Conservation (phyloP, 2,888 invertebrate species). For the Caenorhabditis auriculariae region DNA sequence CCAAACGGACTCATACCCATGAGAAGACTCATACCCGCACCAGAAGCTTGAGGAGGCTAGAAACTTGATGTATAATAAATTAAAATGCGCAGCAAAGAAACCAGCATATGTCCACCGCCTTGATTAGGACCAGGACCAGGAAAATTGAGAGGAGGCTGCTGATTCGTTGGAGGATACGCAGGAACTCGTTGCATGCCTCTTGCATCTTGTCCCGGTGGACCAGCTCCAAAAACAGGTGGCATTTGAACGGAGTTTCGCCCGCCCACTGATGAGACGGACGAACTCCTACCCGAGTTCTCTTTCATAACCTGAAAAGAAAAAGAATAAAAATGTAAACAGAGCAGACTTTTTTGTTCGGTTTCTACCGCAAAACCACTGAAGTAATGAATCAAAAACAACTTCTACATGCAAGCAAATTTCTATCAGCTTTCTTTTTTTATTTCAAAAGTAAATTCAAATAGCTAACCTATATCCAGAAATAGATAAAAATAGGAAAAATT, state of each 20-base stretch:
- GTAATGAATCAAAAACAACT: background rate
- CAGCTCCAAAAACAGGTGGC: constrained; percentile 4
- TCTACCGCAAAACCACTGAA: background rate
- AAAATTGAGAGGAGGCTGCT: background rate
- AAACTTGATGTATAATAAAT: no score
- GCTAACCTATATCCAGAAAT: no score
- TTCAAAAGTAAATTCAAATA: no score
- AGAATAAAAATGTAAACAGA: background rate
- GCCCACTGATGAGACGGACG: constrained; percentile 37
- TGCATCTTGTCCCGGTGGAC: no score
- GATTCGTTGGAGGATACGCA: no score
- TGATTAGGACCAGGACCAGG: constrained; percentile 16
- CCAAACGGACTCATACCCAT: constrained; percentile 18
- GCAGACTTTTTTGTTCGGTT: background rate
- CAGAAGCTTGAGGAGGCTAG: no score
- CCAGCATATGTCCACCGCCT: no score
- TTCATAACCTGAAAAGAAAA: constrained; percentile 36
- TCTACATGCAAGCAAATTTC: background rate
- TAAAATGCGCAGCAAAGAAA: no score
- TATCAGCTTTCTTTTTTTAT: no score
- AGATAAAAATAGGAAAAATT: constrained; percentile 3
- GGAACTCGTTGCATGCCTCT: background rate
- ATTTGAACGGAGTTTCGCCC: constrained; percentile 20
- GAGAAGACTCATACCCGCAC: no score
- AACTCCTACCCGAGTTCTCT: constrained; percentile 41